phyloP scores from a whole-genome alignment of 1,140 invertebrate species.

The Rhopalosiphum padi region DNA sequence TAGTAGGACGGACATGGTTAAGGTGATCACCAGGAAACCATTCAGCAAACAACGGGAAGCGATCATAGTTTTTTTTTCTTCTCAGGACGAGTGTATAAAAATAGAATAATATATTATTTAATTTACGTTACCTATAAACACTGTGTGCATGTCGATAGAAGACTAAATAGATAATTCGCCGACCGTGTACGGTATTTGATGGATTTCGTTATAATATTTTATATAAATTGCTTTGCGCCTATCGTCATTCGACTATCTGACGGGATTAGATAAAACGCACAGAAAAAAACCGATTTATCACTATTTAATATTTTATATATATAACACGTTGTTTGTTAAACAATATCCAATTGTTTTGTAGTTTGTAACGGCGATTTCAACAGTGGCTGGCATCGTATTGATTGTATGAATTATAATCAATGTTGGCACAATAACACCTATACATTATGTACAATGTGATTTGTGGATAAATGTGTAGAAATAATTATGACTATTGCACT shows the following conservation, averaged over 20 bases:
- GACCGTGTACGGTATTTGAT: not conserved
- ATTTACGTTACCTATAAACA: not conserved
- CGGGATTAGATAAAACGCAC: not conserved
- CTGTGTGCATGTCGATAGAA: not conserved
- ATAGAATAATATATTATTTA: not conserved
- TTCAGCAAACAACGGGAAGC: not conserved
- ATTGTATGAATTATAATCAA: not conserved
- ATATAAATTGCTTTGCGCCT: not conserved
- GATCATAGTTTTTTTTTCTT: not conserved
- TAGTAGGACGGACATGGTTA: not conserved
- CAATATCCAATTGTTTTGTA: not conserved
- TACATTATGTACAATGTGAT: not conserved
- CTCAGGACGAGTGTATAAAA: not conserved
- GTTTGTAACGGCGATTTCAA: constrained; percentile 10
- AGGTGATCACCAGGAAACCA: not conserved
- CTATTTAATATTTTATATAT: not conserved
- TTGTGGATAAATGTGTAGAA: not conserved
- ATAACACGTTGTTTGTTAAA: not conserved
- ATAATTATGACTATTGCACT: not conserved
- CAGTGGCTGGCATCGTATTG: not conserved
- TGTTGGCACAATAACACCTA: no score
- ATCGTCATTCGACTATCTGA: not conserved
- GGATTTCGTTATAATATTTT: constrained; percentile 16
- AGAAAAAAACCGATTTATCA: not conserved
- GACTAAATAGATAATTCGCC: not conserved